Evolutionary conservation across 2,797 vertebrate genomes (phyloP), one percentile per base, ranked within the genome.

Genomic region (Dicrostonyx torquatus): DNA sequence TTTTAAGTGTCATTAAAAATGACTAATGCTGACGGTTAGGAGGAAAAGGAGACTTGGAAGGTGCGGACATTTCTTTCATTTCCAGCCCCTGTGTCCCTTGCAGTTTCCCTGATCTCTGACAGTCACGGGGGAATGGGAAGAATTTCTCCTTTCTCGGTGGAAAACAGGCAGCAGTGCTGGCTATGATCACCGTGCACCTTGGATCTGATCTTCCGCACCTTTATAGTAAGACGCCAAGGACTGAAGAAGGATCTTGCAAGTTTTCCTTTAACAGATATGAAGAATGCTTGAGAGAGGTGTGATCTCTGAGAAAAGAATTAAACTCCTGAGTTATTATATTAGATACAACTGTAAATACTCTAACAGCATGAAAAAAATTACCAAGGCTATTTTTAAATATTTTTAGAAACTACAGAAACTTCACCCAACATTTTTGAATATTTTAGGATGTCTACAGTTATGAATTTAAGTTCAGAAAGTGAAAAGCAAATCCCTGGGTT

Each of bases 1-100:
- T 90, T 86, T 94, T 82, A 90, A 83, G 2, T 34, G 13, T 86
- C 53, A 73, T 48, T 76, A 87, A 85, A 88, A 75, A 84, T 50
- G 66, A 22, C 20, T 75, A 78, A 82, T 11, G 6, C 13, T 89
- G 40, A 45, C 11, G 15, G 37, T 18, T 43, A 2, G 31, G 0
- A 18, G 0, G 37, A 26, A 40, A 43, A 83, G 40, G 80, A 64
- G 17, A 45, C 3, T 45, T 31, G 9, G 64, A 43, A 13, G 40
- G 3, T 6, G 5, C 0, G 17, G 40, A 22, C 60, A 45, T 29
- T 64, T 83, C 79, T 45, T 64, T 43, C 6, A 1, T 31, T 84
- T 84, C 29, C 15, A 7, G 40, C 20, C 80, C 45, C 40, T 31
- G 17, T 15, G 6, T 43, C 80, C 58, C 37, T 45, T 29, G 24